Conservation (phyloP, 2,113 vertebrate species). For the Nycticebus coucang region DNA sequence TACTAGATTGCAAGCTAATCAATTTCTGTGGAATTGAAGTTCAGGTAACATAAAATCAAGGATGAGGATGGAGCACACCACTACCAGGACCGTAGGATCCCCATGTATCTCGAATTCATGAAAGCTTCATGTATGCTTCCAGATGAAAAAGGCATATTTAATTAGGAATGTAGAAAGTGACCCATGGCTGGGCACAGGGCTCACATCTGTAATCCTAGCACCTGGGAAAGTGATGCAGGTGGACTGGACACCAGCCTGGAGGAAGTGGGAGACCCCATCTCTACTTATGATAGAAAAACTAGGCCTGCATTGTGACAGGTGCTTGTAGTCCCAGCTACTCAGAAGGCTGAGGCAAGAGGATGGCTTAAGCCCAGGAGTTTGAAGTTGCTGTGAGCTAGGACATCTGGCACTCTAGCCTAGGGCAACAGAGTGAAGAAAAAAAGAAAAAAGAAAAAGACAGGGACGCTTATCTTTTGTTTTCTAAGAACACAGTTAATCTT, state of each 20-base stretch:
- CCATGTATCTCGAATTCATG: background rate
- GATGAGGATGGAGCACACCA: background rate
- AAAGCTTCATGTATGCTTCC: background rate
- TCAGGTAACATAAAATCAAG: slow-evolving; percentile 25
- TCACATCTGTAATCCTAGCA: too few species aligned
- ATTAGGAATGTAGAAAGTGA: background rate
- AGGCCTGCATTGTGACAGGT: too few species aligned
- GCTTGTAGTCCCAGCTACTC: too few species aligned
- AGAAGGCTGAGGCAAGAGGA: too few species aligned
- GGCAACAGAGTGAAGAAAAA: too few species aligned
- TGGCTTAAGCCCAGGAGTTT: too few species aligned
- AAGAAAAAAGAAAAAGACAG: background rate
- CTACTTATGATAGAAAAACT: too few species aligned
- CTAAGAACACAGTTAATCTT: background rate
- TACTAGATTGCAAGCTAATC: background rate
- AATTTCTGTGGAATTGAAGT: slow-evolving; percentile 25
- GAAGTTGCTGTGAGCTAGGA: too few species aligned
- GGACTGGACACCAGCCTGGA: too few species aligned
- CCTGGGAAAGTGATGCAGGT: too few species aligned
- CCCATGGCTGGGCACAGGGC: background rate
- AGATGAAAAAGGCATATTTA: background rate
- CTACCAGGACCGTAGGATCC: background rate
- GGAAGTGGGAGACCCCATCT: too few species aligned
- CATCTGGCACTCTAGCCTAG: too few species aligned
- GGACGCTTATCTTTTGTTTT: background rate